phyloP scores from a whole-genome alignment of 2,113 vertebrate species.

The Mastomys coucha region DNA sequence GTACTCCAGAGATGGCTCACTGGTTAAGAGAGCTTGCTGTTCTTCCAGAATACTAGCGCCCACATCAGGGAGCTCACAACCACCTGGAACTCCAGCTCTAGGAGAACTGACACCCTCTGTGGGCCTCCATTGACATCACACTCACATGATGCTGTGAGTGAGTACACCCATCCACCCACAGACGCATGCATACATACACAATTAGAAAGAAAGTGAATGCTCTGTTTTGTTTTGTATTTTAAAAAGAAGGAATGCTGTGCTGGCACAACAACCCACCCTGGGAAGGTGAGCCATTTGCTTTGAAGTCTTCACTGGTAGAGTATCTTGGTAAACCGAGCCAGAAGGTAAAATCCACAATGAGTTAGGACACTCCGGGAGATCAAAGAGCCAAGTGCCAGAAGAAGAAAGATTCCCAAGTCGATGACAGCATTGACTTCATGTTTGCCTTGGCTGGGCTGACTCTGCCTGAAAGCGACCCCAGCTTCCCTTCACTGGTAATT shows the following conservation, averaged over 20 bases:
- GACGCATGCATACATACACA: not conserved
- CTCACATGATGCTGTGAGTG: not conserved
- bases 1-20: not conserved
- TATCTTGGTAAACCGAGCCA: not conserved
- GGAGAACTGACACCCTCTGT: not conserved
- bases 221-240: not conserved
- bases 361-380: not conserved
- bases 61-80: too few relatives aligned
- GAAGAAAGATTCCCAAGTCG: not conserved
- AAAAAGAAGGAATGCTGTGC: not conserved
- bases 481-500: not conserved
- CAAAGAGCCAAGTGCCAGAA: not conserved
- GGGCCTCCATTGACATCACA: too few relatives aligned
- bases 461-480: too few relatives aligned
- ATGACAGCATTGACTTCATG: not conserved
- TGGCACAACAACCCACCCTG: not conserved
- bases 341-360: not conserved
- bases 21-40: too few relatives aligned
- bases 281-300: not conserved
- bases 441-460: not conserved
- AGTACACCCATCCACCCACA: not conserved
- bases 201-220: not conserved
- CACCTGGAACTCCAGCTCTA: not conserved
- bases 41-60: not conserved
- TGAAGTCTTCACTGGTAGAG: not conserved